Evolutionary conservation across 2,797 vertebrate species (phyloP).

Genomic region (Gymnodraco acuticeps): DNA sequence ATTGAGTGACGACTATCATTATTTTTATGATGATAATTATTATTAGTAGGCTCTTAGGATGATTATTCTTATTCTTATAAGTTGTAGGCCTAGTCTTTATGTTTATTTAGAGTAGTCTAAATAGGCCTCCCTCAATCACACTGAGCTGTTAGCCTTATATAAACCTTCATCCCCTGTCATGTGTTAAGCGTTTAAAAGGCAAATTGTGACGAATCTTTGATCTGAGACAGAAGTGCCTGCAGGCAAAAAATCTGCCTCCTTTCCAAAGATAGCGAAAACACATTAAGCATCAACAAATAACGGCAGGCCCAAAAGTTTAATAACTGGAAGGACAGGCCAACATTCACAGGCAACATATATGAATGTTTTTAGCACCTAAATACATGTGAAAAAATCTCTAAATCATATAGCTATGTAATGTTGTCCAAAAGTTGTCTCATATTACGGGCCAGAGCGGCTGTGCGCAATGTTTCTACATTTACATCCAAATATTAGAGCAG

Average conservation of each 20-base stretch:
- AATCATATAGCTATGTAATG: neutral
- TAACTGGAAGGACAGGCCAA: constrained; percentile 14
- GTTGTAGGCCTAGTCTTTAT: neutral
- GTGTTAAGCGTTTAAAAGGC: constrained; percentile 47
- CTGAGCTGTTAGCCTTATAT: constrained; percentile 8
- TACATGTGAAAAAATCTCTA: neutral
- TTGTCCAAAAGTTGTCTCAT: neutral
- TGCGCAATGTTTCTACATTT: constrained; percentile 5
- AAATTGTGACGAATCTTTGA: constrained; percentile 62
- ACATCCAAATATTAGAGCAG: constrained; percentile 3
- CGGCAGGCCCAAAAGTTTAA: constrained; percentile 43
- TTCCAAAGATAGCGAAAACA: constrained; percentile 39
- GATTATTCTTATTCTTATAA: constrained; percentile 22
- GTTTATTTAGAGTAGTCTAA: constrained; percentile 10
- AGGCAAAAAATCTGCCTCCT: constrained; percentile 48
- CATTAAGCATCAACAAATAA: constrained; percentile 34
- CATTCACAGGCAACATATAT: constrained; percentile 8
- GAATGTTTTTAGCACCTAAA: neutral
- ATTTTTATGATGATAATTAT: constrained; percentile 4
- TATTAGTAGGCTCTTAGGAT: neutral
- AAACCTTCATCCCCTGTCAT: constrained; percentile 51
- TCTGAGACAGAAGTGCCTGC: constrained; percentile 56
- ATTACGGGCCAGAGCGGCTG: constrained; percentile 24
- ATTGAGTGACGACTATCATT: constrained; percentile 61
- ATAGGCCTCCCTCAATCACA: constrained; percentile 12